Conservation (phyloP, 2,113 vertebrate species). For the Petromus typicus region DNA sequence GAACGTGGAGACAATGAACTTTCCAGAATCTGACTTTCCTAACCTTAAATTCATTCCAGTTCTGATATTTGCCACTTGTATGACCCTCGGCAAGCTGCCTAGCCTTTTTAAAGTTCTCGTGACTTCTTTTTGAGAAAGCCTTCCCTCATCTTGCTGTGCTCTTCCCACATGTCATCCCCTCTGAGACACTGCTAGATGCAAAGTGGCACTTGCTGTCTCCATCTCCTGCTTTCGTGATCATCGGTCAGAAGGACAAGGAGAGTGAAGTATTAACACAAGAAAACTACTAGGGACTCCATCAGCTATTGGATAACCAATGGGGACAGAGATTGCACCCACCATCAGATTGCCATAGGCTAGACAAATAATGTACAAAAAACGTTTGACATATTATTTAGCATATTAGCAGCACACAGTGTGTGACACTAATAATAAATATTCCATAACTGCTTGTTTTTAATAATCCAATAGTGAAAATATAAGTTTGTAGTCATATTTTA, state of each 20-base stretch:
- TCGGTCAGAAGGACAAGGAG: not conserved
- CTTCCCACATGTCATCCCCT: not conserved
- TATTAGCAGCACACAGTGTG: not conserved
- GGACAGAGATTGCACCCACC: not conserved
- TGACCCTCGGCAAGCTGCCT: not conserved
- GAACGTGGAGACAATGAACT: not conserved
- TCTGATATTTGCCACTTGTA: not conserved
- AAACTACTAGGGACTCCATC: not conserved
- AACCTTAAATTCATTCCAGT: not conserved
- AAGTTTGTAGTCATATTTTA: constrained; percentile 29
- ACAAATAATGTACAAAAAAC: not conserved
- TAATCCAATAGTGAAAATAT: not conserved
- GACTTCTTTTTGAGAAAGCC: not conserved
- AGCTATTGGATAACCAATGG: not conserved
- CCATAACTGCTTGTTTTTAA: not conserved
- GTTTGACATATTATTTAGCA: not conserved
- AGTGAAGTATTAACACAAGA: not conserved
- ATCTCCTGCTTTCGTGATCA: not conserved
- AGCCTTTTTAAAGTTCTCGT: not conserved
- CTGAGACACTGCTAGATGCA: not conserved
- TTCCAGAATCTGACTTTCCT: not conserved
- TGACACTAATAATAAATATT: not conserved
- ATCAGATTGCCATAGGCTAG: not conserved
- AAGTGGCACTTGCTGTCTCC: not conserved
- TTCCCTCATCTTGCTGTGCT: not conserved